These are phyloP conservation scores for Peromyscus maniculatus DNA, from an alignment of 2,113 vertebrate genomes.

Conservation along the genomic window DNA sequence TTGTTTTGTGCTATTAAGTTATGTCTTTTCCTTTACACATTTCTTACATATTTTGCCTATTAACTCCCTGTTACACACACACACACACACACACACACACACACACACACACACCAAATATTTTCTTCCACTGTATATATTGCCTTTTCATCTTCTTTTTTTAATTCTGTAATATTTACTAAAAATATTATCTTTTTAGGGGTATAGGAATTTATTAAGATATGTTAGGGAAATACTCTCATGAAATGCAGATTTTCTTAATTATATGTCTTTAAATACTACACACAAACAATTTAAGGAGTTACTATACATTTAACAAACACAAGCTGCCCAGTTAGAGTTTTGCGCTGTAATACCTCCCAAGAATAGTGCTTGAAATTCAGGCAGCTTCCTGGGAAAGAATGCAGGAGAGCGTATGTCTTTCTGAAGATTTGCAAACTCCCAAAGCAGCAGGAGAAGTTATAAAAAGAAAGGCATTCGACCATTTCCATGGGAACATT, in stretches of 20 bases:
- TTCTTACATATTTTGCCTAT: neutral
- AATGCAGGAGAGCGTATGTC: neutral
- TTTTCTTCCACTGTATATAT: neutral
- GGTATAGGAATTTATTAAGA: too few species aligned
- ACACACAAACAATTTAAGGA: neutral
- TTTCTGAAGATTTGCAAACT: slow-evolving; percentile 61
- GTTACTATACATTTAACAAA: neutral
- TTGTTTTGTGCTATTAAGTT: neutral
- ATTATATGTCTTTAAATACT: neutral
- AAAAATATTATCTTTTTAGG: too few species aligned
- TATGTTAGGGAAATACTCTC: too few species aligned
- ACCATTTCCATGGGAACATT: slow-evolving; percentile 73
- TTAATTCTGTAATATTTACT: too few species aligned
- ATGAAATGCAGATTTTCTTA: neutral
- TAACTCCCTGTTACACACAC: neutral
- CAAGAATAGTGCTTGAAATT: neutral
- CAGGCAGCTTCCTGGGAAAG: slow-evolving; percentile 66
- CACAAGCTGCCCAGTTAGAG: neutral
- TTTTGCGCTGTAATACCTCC: neutral
- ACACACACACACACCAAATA: neutral
- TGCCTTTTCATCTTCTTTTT: neutral
- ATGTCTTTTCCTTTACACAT: neutral
- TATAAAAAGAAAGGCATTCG: slow-evolving; percentile 82
- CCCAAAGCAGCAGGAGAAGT: slow-evolving; percentile 70
- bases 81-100: neutral